These are phyloP conservation scores for Kryphioiulus occultus DNA, from an alignment of 2,888 invertebrate genomes.

Conservation along the genomic window DNA sequence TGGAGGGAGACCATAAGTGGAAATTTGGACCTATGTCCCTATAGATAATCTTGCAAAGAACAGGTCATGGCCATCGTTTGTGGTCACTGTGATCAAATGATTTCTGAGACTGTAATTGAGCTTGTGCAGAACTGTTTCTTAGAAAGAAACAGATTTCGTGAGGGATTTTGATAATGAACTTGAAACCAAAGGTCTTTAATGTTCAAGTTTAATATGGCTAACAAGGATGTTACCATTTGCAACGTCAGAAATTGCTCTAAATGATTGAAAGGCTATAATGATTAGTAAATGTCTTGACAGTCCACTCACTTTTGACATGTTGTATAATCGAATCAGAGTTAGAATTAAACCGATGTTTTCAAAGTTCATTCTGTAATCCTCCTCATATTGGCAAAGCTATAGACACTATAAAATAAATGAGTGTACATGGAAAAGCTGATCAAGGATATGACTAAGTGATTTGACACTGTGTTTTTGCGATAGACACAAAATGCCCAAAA, in stretches of 20 bases:
- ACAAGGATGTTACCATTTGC: constrained; percentile 25
- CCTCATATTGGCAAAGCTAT: neutral
- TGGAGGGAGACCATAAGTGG: neutral
- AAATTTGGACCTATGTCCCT: neutral
- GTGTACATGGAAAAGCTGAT: too few species aligned
- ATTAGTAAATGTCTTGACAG: neutral
- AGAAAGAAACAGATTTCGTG: neutral
- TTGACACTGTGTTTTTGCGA: too few species aligned
- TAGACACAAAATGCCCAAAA: too few species aligned
- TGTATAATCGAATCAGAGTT: neutral
- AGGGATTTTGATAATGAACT: constrained; percentile 12
- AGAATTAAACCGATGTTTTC: neutral
- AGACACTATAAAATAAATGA: neutral
- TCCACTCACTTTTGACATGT: neutral
- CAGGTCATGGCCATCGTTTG: constrained; percentile 24
- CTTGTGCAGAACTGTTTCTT: neutral
- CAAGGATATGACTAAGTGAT: too few species aligned
- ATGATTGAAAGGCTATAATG: neutral
- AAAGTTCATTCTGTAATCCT: neutral
- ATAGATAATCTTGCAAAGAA: neutral
- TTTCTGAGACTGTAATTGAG: neutral
- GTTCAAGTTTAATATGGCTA: constrained; percentile 28
- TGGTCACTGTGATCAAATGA: neutral
- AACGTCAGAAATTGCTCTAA: neutral
- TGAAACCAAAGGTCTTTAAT: constrained; percentile 5